Evolutionary conservation across 2,888 invertebrate species (phyloP).

Genomic region (Tipula confusa): DNA sequence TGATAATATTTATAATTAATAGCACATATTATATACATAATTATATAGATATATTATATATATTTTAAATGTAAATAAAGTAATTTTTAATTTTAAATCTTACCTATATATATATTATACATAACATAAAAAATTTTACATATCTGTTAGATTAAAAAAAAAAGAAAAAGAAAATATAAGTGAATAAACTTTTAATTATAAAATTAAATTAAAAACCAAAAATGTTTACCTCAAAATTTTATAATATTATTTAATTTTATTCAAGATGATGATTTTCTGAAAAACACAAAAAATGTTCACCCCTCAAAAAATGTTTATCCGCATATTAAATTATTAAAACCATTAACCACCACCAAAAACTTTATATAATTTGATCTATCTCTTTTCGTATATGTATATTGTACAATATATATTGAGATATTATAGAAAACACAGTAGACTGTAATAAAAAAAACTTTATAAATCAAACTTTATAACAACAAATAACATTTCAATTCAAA

Average conservation of each 20-base stretch:
- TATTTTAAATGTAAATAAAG: neutral
- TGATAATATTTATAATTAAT: constrained; percentile 29
- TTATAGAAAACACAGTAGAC: no score
- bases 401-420: no score
- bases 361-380: neutral
- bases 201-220: neutral
- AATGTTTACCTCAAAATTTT: constrained; percentile 25
- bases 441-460: neutral
- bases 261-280: neutral
- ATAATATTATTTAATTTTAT: neutral
- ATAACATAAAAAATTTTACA: no score
- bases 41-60: neutral
- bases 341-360: neutral
- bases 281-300: neutral
- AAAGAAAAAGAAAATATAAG: neutral
- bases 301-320: neutral
- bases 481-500: neutral
- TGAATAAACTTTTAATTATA: constrained; percentile 28
- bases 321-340: neutral
- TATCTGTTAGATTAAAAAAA: constrained; percentile 15
- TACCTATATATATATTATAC: neutral
- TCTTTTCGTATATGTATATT: no score
- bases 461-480: neutral
- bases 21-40: constrained; percentile 27
- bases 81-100: neutral